Percentiles rank a stretch among this genome's conserved stretches.
Conservation (phyloP, 2,797 vertebrate species). For the Phyllotis vaccarum region DNA sequence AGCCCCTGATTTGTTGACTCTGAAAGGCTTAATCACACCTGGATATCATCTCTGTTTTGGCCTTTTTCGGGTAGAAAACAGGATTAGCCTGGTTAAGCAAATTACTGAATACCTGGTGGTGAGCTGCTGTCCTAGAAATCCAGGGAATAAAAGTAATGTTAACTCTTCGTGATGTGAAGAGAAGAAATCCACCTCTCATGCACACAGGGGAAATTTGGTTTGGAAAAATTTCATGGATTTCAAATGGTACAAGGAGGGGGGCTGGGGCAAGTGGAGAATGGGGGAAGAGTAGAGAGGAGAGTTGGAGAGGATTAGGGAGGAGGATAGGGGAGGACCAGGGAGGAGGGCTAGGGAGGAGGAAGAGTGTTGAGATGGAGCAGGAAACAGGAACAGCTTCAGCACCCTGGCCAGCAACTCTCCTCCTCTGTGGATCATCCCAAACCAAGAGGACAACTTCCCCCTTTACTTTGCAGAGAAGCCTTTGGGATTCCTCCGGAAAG, state of each 20-base stretch:
- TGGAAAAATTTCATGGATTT: background rate
- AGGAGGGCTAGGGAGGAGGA: background rate
- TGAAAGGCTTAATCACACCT: background rate
- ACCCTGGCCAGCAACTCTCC: background rate
- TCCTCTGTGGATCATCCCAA: rapidly evolving
- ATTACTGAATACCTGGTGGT: background rate
- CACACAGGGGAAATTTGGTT: background rate
- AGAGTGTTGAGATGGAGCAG: rapidly evolving
- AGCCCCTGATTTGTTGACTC: background rate
- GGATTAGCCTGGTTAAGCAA: background rate
- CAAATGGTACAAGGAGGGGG: background rate
- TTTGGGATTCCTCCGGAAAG: background rate
- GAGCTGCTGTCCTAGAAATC: constrained; percentile 1
- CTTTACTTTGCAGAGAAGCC: background rate
- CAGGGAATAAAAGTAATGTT: background rate
- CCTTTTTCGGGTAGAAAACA: background rate
- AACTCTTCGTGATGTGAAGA: background rate
- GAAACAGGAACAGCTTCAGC: too few relatives aligned
- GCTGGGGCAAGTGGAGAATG: too few relatives aligned
- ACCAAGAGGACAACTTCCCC: rapidly evolving
- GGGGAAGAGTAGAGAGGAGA: background rate
- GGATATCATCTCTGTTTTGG: background rate
- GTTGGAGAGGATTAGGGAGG: background rate
- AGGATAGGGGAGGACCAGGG: background rate
- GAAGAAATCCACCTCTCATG: background rate